Conservation (phyloP, 2,113 vertebrate genomes). For the Hiodon tergisus region DNA sequence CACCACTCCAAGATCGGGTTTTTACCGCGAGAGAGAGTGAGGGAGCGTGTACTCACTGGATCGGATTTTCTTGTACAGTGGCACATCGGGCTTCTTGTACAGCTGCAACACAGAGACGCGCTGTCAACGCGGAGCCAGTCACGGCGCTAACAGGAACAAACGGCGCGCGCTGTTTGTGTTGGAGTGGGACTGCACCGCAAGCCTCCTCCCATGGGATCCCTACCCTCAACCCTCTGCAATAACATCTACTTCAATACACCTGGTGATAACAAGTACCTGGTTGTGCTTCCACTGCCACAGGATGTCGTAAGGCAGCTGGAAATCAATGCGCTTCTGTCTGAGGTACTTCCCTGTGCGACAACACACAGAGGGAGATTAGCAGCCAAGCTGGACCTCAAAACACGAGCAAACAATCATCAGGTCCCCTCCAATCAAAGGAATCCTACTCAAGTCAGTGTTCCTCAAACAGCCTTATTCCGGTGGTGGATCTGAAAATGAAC, state of each 20-base stretch:
- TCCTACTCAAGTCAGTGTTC: no score
- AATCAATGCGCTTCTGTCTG: slow-evolving; percentile 93
- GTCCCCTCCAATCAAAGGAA: not conserved
- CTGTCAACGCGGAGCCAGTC: slow-evolving; percentile 5
- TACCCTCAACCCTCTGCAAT: not conserved
- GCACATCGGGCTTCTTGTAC: slow-evolving; percentile 96
- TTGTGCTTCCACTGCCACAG: slow-evolving; percentile 99
- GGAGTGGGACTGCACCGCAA: not conserved
- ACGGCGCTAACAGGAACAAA: not conserved
- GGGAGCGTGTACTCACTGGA: slow-evolving; percentile 79
- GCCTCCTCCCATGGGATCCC: not conserved
- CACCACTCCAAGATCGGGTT: not conserved
- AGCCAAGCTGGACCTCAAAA: not conserved
- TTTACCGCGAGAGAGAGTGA: not conserved
- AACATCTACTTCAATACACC: not conserved
- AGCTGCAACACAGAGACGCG: slow-evolving; percentile 64
- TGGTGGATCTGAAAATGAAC: not conserved
- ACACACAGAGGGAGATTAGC: not conserved
- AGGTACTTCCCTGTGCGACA: slow-evolving; percentile 83
- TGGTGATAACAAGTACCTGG: slow-evolving; percentile 67
- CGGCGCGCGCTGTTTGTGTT: not conserved
- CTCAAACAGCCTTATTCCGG: not conserved
- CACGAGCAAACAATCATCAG: slow-evolving; percentile 8
- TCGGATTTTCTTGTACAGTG: slow-evolving; percentile 97
- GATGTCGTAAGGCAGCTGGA: slow-evolving; percentile 98